Evolutionary conservation across 2,113 vertebrate species (phyloP).

Genomic region (Acinonyx jubatus): DNA sequence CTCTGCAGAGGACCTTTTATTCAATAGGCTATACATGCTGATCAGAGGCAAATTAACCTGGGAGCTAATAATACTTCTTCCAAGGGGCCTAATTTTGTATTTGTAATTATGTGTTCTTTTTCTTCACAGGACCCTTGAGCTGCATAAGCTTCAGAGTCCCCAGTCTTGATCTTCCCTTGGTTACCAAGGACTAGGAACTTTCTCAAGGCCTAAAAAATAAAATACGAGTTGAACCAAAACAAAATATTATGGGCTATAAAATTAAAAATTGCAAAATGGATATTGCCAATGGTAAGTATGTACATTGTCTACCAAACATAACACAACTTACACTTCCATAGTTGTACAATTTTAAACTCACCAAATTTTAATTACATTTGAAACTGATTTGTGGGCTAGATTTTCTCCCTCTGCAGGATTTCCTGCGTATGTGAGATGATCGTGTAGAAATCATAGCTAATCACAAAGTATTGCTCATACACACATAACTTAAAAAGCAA

Average conservation of each 20-base stretch:
- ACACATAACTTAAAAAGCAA: slow-evolving; percentile 1
- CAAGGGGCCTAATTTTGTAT: not conserved
- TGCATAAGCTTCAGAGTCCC: not conserved
- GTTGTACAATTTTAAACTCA: not conserved
- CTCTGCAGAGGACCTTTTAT: not conserved
- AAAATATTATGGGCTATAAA: not conserved
- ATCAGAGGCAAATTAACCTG: not conserved
- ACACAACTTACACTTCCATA: not conserved
- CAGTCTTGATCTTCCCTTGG: not conserved
- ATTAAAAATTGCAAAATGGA: not conserved
- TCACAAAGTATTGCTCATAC: not conserved
- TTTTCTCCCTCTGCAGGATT: not conserved
- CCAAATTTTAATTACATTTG: not conserved
- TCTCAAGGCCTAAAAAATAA: not conserved
- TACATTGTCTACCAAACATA: not conserved
- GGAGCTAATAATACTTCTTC: not conserved
- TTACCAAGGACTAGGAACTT: not conserved
- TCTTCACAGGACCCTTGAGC: not conserved
- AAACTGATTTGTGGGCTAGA: not conserved
- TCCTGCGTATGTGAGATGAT: not conserved
- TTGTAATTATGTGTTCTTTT: not conserved
- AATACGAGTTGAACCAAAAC: not conserved
- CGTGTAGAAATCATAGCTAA: slow-evolving; percentile 15
- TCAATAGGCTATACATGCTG: not conserved
- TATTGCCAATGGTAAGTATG: not conserved